These are phyloP conservation scores for Harpagoxenus sublaevis DNA, from an alignment of 2,888 invertebrate genomes.

Conservation along the genomic window DNA sequence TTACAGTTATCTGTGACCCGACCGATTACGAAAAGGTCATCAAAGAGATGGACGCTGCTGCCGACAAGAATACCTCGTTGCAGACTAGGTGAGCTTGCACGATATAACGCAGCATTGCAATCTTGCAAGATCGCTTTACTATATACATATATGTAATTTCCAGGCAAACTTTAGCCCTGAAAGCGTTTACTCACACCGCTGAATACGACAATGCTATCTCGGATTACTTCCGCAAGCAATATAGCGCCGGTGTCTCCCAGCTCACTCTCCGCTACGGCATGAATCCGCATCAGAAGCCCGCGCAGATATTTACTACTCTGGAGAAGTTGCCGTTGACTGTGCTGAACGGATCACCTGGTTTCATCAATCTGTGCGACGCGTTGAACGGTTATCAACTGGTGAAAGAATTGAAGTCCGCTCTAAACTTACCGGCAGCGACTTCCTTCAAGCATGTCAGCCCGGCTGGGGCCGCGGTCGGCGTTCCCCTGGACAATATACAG, in stretches of 20 bases:
- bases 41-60: slow-evolving; percentile 90
- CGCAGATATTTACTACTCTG: slow-evolving; percentile 94
- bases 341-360: slow-evolving; percentile 98
- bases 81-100: slow-evolving; percentile 89
- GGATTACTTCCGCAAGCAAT: slow-evolving; percentile 97
- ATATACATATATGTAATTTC: slow-evolving; percentile 11
- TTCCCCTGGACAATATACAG: slow-evolving; percentile 91
- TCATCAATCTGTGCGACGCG: slow-evolving; percentile 98
- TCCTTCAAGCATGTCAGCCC: slow-evolving; percentile 99
- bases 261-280: slow-evolving; percentile 96
- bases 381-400: slow-evolving; percentile 99
- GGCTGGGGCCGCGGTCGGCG: slow-evolving; percentile 97
- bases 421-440: slow-evolving; percentile 95
- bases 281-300: slow-evolving; percentile 99
- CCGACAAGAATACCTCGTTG: slow-evolving; percentile 90
- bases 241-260: slow-evolving; percentile 92
- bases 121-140: not conserved
- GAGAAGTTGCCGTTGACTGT: slow-evolving; percentile 94
- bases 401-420: slow-evolving; percentile 92
- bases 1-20: slow-evolving; percentile 97
- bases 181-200: slow-evolving; percentile 98
- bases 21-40: slow-evolving; percentile 93
- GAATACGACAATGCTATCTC: slow-evolving; percentile 98
- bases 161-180: slow-evolving; percentile 93
- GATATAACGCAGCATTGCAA: not conserved